These are phyloP conservation scores for Lophura nycthemera DNA, from an alignment of 2,113 vertebrate genomes.

Conservation along the genomic window DNA sequence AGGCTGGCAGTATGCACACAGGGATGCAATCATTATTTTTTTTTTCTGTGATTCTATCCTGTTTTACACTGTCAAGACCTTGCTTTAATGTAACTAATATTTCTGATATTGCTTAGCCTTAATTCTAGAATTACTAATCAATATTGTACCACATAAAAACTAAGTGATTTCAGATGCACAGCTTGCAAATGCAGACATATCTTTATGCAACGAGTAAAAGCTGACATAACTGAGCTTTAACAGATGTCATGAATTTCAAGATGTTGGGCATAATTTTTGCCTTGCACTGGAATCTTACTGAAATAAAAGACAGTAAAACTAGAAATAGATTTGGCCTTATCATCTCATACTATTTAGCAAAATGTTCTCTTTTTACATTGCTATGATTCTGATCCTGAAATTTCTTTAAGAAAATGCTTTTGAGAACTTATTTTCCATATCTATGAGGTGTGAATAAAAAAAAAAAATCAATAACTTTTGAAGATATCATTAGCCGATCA, in stretches of 20 bases:
- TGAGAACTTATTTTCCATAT: neutral
- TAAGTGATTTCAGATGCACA: slow-evolving; percentile 7
- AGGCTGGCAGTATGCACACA: neutral
- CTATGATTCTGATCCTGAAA: neutral
- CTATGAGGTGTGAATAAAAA: neutral
- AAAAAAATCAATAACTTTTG: neutral
- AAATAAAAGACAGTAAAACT: neutral
- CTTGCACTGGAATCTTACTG: neutral
- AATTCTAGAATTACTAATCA: neutral
- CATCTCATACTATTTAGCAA: neutral
- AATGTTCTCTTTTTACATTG: neutral
- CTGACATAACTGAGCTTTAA: neutral
- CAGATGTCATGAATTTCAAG: neutral
- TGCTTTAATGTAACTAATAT: neutral
- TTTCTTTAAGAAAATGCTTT: neutral
- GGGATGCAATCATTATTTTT: neutral
- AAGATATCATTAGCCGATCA: neutral
- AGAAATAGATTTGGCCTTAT: neutral
- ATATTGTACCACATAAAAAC: neutral
- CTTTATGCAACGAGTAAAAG: neutral
- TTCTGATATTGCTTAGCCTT: neutral
- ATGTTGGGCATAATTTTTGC: neutral
- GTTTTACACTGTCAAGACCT: neutral
- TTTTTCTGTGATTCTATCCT: neutral
- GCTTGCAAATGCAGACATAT: neutral